phyloP scores from a whole-genome alignment of 2,113 vertebrate species.

The Pterocles orientalis region DNA sequence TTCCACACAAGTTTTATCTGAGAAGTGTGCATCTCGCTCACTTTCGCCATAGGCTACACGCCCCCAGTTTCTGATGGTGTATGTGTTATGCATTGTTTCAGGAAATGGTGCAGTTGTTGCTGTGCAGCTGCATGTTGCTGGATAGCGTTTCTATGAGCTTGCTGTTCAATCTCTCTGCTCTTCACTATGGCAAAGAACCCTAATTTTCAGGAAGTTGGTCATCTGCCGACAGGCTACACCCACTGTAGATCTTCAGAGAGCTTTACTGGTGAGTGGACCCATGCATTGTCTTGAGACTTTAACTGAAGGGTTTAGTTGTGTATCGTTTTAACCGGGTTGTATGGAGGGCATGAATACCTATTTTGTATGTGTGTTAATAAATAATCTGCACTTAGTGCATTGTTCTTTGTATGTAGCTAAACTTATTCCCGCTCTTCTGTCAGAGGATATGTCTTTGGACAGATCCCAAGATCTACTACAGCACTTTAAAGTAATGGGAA shows the following conservation, averaged over 20 bases:
- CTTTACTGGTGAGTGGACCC: not conserved
- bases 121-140: constrained; percentile 35
- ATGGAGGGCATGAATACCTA: not conserved
- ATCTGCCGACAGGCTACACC: not conserved
- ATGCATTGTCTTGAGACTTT: not conserved
- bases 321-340: not conserved
- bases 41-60: accelerated
- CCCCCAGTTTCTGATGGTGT: not conserved
- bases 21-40: accelerated
- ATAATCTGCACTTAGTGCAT: not conserved
- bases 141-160: not conserved
- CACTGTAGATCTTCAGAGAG: constrained; percentile 41
- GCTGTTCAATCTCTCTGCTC: not conserved
- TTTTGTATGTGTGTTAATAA: not conserved
- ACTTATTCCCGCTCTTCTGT: not conserved
- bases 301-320: not conserved
- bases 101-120: constrained; percentile 46
- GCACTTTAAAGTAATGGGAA: not conserved
- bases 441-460: accelerated
- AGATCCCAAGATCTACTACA: accelerated
- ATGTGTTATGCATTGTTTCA: not conserved
- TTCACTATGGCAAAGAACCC: constrained; percentile 64
- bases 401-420: not conserved
- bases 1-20: not conserved
- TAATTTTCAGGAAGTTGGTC: constrained; percentile 54